These are phyloP conservation scores for Urosaurus nigricauda DNA, from an alignment of 2,797 vertebrate species.

Conservation along the genomic window DNA sequence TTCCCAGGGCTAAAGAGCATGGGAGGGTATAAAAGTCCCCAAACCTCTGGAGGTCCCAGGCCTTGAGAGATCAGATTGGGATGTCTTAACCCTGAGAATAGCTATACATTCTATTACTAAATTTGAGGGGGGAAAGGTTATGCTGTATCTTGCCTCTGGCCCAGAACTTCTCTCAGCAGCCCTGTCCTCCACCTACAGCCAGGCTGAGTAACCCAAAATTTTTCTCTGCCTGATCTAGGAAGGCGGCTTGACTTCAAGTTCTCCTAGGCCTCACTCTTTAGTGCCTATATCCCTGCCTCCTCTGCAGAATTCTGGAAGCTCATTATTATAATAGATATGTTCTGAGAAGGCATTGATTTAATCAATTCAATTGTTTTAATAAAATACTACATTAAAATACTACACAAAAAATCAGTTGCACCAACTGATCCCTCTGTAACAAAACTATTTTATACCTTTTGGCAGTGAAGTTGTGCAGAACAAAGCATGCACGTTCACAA, in stretches of 20 bases:
- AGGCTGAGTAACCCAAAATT: not conserved
- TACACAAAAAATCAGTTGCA: too few relatives aligned
- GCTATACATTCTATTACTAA: too few relatives aligned
- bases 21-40: too few relatives aligned
- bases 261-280: not conserved
- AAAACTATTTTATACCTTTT: not conserved
- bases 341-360: not conserved
- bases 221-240: too few relatives aligned
- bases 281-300: not conserved
- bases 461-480: not conserved
- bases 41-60: too few relatives aligned
- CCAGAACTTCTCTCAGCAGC: too few relatives aligned
- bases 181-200: not conserved
- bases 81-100: too few relatives aligned
- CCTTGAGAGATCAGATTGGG: too few relatives aligned
- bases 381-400: not conserved
- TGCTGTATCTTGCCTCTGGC: too few relatives aligned
- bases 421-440: not conserved
- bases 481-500: not conserved
- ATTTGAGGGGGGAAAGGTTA: too few relatives aligned
- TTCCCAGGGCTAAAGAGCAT: too few relatives aligned
- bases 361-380: not conserved
- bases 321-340: not conserved
- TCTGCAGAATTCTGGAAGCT: not conserved
- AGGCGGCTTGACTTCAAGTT: not conserved